A percentile compares a stretch with the other conserved stretches of the same genome.
Conservation (phyloP, 2,113 vertebrate genomes). For the Tor tambroides region DNA sequence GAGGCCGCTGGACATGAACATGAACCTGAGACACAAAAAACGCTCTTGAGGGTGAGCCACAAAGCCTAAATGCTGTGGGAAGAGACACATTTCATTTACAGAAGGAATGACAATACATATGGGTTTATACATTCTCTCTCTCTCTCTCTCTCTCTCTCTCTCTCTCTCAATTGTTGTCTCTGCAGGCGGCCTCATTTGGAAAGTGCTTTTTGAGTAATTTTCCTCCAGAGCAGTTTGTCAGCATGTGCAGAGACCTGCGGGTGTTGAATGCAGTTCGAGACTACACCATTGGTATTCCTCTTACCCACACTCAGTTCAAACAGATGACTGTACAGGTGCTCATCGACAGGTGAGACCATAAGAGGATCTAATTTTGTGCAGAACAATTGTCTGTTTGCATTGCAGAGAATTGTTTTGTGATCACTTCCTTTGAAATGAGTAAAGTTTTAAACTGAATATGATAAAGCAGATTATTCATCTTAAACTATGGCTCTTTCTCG, state of each 20-base stretch:
- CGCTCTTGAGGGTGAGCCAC: conserved; percentile 84
- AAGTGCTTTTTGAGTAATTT: conserved; percentile 88
- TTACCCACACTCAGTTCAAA: conserved; percentile 88
- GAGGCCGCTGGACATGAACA: conserved; percentile 91
- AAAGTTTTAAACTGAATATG: background rate
- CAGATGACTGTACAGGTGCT: conserved; percentile 91
- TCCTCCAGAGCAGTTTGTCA: conserved; percentile 80
- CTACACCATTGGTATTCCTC: conserved; percentile 84
- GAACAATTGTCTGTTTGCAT: background rate
- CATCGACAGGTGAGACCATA: conserved; percentile 80
- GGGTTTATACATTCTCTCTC: background rate
- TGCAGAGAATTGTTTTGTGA: background rate
- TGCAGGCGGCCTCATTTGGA: conserved; percentile 85
- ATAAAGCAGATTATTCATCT: background rate
- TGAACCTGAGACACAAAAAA: conserved; percentile 85
- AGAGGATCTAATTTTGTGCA: background rate
- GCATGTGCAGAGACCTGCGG: conserved; percentile 83
- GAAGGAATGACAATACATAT: background rate
- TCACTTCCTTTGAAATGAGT: background rate
- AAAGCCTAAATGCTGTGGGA: background rate
- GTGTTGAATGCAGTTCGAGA: conserved; percentile 86
- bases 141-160: background rate
- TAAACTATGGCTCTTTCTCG: background rate
- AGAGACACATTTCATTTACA: background rate
- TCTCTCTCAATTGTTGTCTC: background rate